Conservation (phyloP, 2,113 vertebrate genomes). For the Psilopsiagon aymara region DNA sequence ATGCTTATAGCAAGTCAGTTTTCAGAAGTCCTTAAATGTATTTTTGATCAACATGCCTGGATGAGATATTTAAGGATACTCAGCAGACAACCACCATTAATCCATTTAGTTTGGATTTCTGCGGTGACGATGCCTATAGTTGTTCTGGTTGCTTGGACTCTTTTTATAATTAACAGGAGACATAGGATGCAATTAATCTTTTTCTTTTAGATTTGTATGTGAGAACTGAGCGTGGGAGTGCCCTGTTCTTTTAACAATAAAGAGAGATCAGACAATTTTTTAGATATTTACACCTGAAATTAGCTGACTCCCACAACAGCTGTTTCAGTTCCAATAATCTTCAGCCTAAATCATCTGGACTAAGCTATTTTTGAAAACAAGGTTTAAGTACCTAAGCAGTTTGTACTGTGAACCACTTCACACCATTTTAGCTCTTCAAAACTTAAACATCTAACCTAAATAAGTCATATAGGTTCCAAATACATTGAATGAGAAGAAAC, state of each 20-base stretch:
- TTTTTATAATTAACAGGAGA: background rate
- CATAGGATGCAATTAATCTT: background rate
- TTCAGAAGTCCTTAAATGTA: background rate
- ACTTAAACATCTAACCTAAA: background rate
- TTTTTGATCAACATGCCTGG: background rate
- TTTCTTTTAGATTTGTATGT: background rate
- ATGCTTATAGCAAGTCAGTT: background rate
- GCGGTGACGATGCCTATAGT: background rate
- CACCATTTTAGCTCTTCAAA: background rate
- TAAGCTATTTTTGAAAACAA: background rate
- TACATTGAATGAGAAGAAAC: background rate
- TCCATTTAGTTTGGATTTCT: background rate
- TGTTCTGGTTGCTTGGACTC: background rate
- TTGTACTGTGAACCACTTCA: background rate
- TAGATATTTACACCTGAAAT: background rate
- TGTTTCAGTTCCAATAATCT: background rate
- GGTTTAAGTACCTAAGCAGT: background rate
- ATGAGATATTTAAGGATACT: background rate
- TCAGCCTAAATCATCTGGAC: background rate
- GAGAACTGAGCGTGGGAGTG: background rate
- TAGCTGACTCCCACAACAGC: background rate
- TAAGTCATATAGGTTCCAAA: background rate
- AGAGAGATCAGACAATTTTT: background rate
- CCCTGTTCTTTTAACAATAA: background rate
- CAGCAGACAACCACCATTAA: background rate